These are phyloP conservation scores for Puffinus mauretanicus DNA, from an alignment of 2,113 vertebrate species.

Conservation along the genomic window DNA sequence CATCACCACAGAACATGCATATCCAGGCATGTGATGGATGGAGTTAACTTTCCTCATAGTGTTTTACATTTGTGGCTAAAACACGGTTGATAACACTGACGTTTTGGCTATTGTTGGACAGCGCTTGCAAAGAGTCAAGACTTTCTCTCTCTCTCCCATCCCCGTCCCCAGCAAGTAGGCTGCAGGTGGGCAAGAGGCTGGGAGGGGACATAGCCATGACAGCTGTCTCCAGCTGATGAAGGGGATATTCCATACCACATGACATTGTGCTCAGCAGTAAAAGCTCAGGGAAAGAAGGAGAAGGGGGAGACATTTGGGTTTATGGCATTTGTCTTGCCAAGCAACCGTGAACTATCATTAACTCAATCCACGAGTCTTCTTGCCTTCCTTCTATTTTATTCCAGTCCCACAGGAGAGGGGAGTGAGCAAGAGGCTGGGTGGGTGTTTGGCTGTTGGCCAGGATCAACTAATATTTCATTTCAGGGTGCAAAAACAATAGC, in stretches of 20 bases:
- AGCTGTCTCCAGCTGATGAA: background rate
- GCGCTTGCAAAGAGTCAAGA: background rate
- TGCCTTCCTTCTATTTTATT: background rate
- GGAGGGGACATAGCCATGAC: background rate
- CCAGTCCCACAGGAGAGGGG: background rate
- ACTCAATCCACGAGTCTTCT: background rate
- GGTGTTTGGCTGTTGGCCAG: background rate
- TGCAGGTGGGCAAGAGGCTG: background rate
- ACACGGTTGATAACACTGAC: fast-evolving
- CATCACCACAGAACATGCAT: background rate
- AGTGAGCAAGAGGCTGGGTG: background rate
- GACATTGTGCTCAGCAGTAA: background rate
- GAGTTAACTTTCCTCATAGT: background rate
- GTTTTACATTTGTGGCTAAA: background rate
- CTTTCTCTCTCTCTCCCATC: background rate
- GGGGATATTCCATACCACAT: background rate
- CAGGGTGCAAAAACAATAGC: background rate
- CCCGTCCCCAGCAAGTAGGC: background rate
- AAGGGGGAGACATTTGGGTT: background rate
- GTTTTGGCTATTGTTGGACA: background rate
- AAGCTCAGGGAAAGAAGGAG: background rate
- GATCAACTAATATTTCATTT: background rate
- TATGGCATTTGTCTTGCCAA: background rate
- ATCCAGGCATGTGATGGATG: background rate
- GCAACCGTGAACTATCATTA: background rate